These are phyloP conservation scores for Paedocypris micromegethes DNA, from an alignment of 2,797 vertebrate species.

Conservation along the genomic window DNA sequence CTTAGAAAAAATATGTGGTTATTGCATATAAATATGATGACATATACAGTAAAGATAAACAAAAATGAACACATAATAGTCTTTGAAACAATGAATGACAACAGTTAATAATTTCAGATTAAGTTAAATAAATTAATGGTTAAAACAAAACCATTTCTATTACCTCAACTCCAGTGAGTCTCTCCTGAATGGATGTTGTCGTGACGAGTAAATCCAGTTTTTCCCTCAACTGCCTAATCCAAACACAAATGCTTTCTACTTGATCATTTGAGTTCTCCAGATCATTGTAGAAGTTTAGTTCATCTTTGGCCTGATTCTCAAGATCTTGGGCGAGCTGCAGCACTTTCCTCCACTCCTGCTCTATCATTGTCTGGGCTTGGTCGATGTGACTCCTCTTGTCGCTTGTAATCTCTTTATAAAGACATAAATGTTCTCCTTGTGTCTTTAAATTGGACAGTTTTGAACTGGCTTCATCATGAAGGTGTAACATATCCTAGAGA, in stretches of 20 bases:
- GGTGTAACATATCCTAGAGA: constrained; percentile 66
- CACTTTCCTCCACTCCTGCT: constrained; percentile 58
- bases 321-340: constrained; percentile 52
- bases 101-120: too few relatives aligned
- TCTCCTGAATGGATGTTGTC: constrained; percentile 65
- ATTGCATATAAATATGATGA: too few relatives aligned
- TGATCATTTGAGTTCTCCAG: constrained; percentile 64
- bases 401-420: constrained; percentile 50
- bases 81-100: too few relatives aligned
- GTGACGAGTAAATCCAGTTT: constrained; percentile 58
- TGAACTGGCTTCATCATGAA: constrained; percentile 64
- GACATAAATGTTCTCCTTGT: constrained; percentile 40
- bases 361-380: constrained; percentile 35
- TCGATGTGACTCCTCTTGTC: constrained; percentile 46
- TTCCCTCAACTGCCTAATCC: constrained; percentile 67
- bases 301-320: constrained; percentile 52
- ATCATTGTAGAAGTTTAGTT: constrained; percentile 58
- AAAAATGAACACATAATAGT: too few relatives aligned
- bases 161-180: constrained; percentile 69
- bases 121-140: too few relatives aligned
- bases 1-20: constrained; percentile 53
- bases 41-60: too few relatives aligned
- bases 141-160: too few relatives aligned
- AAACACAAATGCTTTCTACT: constrained; percentile 57
- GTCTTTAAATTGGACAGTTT: constrained; percentile 62